Base-by-base conservation (phyloP, 2,888 invertebrate genomes). In the Heteromurus nitidus region DNA sequence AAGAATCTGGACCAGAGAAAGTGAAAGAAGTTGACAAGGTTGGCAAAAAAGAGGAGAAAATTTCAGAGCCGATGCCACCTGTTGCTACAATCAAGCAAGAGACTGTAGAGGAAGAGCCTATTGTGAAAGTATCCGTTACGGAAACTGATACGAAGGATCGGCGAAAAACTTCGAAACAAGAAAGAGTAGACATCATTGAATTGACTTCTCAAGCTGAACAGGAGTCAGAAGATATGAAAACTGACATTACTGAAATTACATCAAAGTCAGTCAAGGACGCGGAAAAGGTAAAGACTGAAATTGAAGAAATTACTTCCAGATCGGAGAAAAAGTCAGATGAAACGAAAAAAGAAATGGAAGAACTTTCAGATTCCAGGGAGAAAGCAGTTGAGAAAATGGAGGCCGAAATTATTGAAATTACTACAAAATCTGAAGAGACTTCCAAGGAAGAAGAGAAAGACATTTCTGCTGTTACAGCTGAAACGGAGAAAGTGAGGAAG, bases 71-170 rank as follows among this genome's bases (percentile, higher is more conserved):
- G n/a, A n/a, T n/a, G n/a, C n/a, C n/a, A n/a, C n/a, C n/a, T 16
- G 18, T 50, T 22, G 24, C 9, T 22, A 67, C 3, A 24, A 69
- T 69, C 5, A 47, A 67, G n/a, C 64, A 82, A 24, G 82, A 76
- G 31, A 50, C 53, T 11, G 74, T 80, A 9, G 76, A 82, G 31
- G 83, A 84, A 26, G 31, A 47, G 18, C 90, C 90, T 53, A 83
- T 90, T 70, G 91, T 91, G 88, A 91, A 90, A 86, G 91, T 90
- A 86, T 91, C 91, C 88, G 65, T 42, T 1, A 3, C 26, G 2
- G 24, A 20, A 13, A 13, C 36, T 1, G 81, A 81, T 22, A 26
- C 69, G 11, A 81, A 64, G 31, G 55, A 70, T n/a, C 28, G 36
- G 13, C 31, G 60, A 36, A 69, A 42, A 36, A 16, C 36, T 7